Evolutionary conservation across 2,888 invertebrate genomes (phyloP), one percentile per base, ranked within the genome.

Genomic region (Apoda limacodes): DNA sequence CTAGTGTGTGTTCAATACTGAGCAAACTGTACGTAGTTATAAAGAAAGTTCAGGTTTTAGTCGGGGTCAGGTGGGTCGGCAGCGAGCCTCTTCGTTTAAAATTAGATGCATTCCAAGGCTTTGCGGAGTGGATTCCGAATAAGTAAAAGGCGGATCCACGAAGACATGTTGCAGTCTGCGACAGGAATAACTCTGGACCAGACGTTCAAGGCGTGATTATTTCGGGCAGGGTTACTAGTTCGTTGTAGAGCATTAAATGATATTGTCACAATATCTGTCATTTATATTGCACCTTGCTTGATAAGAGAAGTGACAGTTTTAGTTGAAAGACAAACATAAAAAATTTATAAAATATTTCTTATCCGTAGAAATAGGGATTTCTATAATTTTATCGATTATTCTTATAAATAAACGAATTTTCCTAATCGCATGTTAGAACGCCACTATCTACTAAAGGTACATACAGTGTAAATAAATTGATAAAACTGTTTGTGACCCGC

Each of bases 41-140:
- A 72, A 75, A 76, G 78, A 78, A 76, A 78, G 76, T 78, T 72
- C 78, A 78, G 74, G 78, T 78, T 78, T 75, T 75, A 76, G 71
- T 67, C 70, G 74, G 69, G 78, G 80, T 78, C 80, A 72, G 68
- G 54, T 57, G 62, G 78, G 75, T 78, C 75, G 74, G n/a, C n/a
- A n/a, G n/a, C 70, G 70, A 75, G 75, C 66, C 70, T 74, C 75
- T 70, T 69, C 70, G 74, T 64, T 75, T 74, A 78, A 78, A 78
- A 78, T 78, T 76, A 80, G 75, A 76, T 75, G 75, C 78, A 76
- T 80, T 71, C 78, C 76, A 59, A 71, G 66, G 69, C 69, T 71
- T 71, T 52, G 61, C 52, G 48, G 52, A 60, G 54, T 52, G 53
- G 41, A 55, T 52, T 52, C 60, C 54, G 17, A 63, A 60, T 60